These are phyloP conservation scores for Sinohyriopsis cumingii DNA, from an alignment of 2,888 invertebrate genomes.

Conservation along the genomic window DNA sequence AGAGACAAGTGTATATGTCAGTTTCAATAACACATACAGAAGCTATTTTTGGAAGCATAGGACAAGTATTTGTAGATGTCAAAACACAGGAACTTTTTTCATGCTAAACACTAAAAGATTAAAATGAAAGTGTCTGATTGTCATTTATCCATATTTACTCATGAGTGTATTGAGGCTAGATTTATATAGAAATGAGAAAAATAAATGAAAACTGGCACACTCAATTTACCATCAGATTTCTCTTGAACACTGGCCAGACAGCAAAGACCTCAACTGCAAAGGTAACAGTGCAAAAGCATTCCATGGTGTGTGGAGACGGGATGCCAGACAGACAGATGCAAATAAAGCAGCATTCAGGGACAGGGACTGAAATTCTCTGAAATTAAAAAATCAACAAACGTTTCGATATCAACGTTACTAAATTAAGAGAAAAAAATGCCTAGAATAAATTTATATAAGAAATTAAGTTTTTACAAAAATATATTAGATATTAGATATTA, in stretches of 20 bases:
- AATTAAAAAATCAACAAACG: slow-evolving; percentile 33
- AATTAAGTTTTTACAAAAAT: not conserved
- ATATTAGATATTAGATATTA: no score
- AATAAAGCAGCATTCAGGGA: slow-evolving; percentile 96
- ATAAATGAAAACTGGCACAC: not conserved
- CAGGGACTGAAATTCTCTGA: slow-evolving; percentile 89
- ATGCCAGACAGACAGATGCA: slow-evolving; percentile 94
- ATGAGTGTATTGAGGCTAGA: no score
- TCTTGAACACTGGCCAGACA: slow-evolving; percentile 85
- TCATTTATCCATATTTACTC: no score
- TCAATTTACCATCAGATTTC: slow-evolving; percentile 75
- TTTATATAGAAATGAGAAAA: not conserved
- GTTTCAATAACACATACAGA: no score
- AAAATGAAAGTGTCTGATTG: no score
- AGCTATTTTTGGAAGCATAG: no score
- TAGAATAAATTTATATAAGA: not conserved
- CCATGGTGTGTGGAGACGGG: slow-evolving; percentile 86
- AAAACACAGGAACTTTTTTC: no score
- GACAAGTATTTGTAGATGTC: no score
- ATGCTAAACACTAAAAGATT: no score
- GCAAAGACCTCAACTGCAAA: slow-evolving; percentile 92
- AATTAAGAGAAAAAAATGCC: not conserved
- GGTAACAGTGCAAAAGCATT: slow-evolving; percentile 90
- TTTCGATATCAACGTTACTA: no score
- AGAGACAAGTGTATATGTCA: no score